Base-by-base conservation (phyloP, 2,888 invertebrate species). In the Ichneumon xanthorius region DNA sequence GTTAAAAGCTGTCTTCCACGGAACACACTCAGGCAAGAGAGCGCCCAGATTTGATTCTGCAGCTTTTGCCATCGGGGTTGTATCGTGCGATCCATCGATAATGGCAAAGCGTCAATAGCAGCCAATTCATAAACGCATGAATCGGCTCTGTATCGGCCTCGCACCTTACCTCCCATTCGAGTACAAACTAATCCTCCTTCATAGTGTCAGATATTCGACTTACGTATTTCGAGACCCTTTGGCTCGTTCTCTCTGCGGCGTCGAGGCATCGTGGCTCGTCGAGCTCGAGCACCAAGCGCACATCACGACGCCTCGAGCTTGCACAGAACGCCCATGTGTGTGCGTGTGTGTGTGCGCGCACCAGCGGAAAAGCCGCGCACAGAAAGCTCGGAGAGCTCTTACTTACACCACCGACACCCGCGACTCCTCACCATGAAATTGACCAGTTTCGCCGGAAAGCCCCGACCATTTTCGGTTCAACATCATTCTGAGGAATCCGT, bases 161-260 rank as follows among this genome's bases (percentile, higher is more conserved):
- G 9, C 58, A 7, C 19, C 19, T 11, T 3, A 16, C 4, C 0
- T 30, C 26, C 30, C 30, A 9, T 30, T 61, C 16, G 14, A 16
- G 11, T 26, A 5, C 16, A 19, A 22, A 45, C 50, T 65, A 22
- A 65, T 65, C 33, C 76, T 48, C 63, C 50, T 30, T 53, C 76
- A 33, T n/a, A 63, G 65, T 40, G 77, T 77, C 77, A 77, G 68
- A 77, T 77, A 77, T 83, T 83, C 71, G 73, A 78, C 71, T 78
- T 73, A 58, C 50, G 68, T 55, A 11, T 22, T 30, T 71, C 72
- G 40, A 26, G 30, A 30, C 58, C 80, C 75, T 76, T 72, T 63
- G 26, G 16, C 7, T 70, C n/a, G 14, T 65, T 55, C 50, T 26
- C 16, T 63, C 67, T 16, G 11, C 53, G 61, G 78, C 67, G 70